Evolutionary conservation across 2,113 vertebrate genomes (phyloP).

Genomic region (Nannobrachium achirus): DNA sequence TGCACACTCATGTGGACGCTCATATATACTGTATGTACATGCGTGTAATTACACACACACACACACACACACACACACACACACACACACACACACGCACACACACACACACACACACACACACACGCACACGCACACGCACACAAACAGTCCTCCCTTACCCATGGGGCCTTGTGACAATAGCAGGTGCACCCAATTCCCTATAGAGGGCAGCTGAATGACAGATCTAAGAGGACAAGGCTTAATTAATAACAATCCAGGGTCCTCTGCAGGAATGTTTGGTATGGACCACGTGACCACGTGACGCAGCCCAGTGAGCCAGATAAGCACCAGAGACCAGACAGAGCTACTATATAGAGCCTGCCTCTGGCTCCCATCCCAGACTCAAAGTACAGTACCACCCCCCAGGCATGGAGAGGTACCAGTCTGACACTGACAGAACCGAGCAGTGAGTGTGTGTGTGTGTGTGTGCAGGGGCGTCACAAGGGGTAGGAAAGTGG

Average conservation of each 20-base stretch:
- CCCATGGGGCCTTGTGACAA: constrained; percentile 34
- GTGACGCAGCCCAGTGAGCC: not conserved
- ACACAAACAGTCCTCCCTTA: constrained; percentile 1
- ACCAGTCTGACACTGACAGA: constrained; percentile 36
- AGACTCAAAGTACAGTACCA: constrained; percentile 61
- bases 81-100: not conserved
- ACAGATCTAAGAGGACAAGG: constrained; percentile 47
- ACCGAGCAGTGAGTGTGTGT: constrained; percentile 13
- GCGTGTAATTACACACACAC: too few species aligned
- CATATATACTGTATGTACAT: too few species aligned
- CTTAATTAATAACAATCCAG: constrained; percentile 55
- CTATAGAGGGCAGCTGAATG: constrained; percentile 57
- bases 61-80: not conserved
- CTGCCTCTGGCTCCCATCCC: constrained; percentile 31
- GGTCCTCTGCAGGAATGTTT: constrained; percentile 36
- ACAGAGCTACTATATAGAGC: constrained; percentile 11
- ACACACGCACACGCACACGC: constrained; percentile 6
- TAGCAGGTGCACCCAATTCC: constrained; percentile 58
- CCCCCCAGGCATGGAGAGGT: constrained; percentile 9
- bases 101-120: not conserved
- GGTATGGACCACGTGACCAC: constrained; percentile 24
- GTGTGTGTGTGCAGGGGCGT: not conserved
- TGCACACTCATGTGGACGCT: too few species aligned
- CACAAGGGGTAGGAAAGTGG: too few species aligned
- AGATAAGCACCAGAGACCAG: constrained; percentile 20